Evolutionary conservation across 30 jellyfish, hydroid and myxozoan genomes (phyloP), one percentile per base, ranked within the genome.

Genomic region (Hydractinia echinata): DNA sequence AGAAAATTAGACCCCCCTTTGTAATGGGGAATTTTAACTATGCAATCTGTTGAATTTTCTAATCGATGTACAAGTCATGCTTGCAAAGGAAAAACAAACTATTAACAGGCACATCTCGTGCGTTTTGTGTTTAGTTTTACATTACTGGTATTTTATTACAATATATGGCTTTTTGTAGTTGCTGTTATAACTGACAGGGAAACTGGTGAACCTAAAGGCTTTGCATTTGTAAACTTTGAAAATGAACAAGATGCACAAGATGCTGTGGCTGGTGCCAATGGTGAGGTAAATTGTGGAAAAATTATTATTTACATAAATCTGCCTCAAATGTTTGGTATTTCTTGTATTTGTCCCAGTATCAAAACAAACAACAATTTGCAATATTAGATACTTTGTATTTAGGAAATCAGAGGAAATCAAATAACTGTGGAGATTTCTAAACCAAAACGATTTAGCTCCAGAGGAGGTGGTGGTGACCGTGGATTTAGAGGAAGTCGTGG

Each of bases 191-290:
- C 19, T n/a, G 74, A 64, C 18, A 7, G 74, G 39, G 74, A 64
- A 13, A 64, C 74, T n/a, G 74, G 74, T n/a, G 74, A 64, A 64
- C 16, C 74, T n/a, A 64, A 64, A 13, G 74, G 74, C 3, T 64
- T 64, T 64, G 74, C 74, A 0, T 64, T 64, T 64, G 74, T 64
- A 6, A 64, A 64, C 19, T 64, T 64, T 64, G 74, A 64, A 6
- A 64, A 51, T 13, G 74, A 64, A 7, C 74, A 64, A 64, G 74
- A 64, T 64, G 74, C 74, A 64, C 51, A 64, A 64, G 74, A 64
- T 13, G 74, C 74, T 64, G 18, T 64, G 19, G 52, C 7, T n/a
- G 16, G 74, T 64, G 74, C 74, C 19, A 7, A 6, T 7, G 74
- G 74, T 51, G 39, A 64, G 74, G 74, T 64, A 64, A 7, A 0